Evolutionary conservation across 2,888 invertebrate species (phyloP).

Genomic region (Mycalesis mineus): DNA sequence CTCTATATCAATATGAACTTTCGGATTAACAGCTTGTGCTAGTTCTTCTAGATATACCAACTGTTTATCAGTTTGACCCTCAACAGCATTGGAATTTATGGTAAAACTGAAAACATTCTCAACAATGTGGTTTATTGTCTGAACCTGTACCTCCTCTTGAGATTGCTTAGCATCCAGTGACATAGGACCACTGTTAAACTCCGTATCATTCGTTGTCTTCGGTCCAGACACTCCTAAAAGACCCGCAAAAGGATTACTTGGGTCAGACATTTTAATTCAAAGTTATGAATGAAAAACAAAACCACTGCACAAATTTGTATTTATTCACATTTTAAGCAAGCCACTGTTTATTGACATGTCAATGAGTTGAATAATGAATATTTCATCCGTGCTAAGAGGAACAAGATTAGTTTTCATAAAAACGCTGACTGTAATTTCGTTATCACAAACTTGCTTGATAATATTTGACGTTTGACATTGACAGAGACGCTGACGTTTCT

Average conservation of each 20-base stretch:
- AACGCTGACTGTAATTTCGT: slow-evolving; percentile 35
- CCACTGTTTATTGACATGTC: background rate
- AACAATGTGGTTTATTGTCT: slow-evolving; percentile 75
- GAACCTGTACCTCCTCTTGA: slow-evolving; percentile 45
- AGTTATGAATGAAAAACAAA: slow-evolving; percentile 24
- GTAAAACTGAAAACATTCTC: slow-evolving; percentile 87
- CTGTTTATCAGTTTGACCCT: slow-evolving; percentile 52
- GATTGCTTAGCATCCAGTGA: slow-evolving; percentile 43
- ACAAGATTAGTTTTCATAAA: slow-evolving; percentile 14
- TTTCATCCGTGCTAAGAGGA: background rate
- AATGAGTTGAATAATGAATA: background rate
- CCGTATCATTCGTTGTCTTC: slow-evolving; percentile 39
- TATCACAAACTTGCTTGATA: slow-evolving; percentile 31
- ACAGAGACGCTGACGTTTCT: background rate
- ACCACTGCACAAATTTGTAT: slow-evolving; percentile 25
- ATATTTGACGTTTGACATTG: slow-evolving; percentile 26
- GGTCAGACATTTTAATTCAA: slow-evolving; percentile 55
- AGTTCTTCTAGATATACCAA: slow-evolving; percentile 83
- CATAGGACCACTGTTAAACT: slow-evolving; percentile 40
- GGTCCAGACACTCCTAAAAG: slow-evolving; percentile 56
- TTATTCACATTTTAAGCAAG: slow-evolving; percentile 27
- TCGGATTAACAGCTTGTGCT: slow-evolving; percentile 67
- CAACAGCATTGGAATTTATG: slow-evolving; percentile 71
- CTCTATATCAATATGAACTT: slow-evolving; percentile 78
- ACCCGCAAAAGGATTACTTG: slow-evolving; percentile 67